Conservation (phyloP, 1,140 invertebrate species). For the Gryon sp. region DNA sequence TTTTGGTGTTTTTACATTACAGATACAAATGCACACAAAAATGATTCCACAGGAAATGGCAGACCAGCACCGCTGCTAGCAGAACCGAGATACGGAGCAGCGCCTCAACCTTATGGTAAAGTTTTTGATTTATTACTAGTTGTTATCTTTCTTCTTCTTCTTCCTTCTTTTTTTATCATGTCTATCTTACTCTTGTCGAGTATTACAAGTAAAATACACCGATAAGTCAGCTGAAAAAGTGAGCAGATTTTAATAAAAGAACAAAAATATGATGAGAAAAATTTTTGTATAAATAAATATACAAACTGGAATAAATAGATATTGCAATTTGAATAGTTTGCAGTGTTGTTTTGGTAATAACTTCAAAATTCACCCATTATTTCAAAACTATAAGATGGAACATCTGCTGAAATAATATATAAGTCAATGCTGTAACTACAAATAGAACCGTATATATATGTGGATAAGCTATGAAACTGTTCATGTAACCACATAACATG, state of each 20-base stretch:
- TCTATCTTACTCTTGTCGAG: background rate
- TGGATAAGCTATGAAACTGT: conserved; percentile 56
- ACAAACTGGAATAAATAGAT: no score
- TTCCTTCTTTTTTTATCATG: background rate
- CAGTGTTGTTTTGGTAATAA: conserved; percentile 29
- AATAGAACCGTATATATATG: conserved; percentile 52
- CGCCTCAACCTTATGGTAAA: conserved; percentile 92
- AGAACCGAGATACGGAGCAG: conserved; percentile 90
- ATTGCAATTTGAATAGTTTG: no score
- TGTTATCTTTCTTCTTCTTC: background rate
- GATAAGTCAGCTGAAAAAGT: background rate
- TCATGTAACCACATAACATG: conserved; percentile 51
- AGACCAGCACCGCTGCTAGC: conserved; percentile 88
- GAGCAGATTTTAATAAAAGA: no score
- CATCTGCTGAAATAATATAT: conserved; percentile 59
- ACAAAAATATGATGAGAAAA: no score
- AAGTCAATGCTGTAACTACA: conserved; percentile 51
- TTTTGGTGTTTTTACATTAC: conserved; percentile 66
- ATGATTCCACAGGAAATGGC: conserved; percentile 80
- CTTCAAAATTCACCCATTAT: conserved; percentile 27
- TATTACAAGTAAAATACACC: background rate
- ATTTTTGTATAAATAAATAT: no score
- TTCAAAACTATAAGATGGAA: conserved; percentile 51
- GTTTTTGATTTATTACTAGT: conserved; percentile 40
- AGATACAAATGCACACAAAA: conserved; percentile 78